phyloP scores from a whole-genome alignment of 2,113 vertebrate genomes.

The Hydropotes inermis region DNA sequence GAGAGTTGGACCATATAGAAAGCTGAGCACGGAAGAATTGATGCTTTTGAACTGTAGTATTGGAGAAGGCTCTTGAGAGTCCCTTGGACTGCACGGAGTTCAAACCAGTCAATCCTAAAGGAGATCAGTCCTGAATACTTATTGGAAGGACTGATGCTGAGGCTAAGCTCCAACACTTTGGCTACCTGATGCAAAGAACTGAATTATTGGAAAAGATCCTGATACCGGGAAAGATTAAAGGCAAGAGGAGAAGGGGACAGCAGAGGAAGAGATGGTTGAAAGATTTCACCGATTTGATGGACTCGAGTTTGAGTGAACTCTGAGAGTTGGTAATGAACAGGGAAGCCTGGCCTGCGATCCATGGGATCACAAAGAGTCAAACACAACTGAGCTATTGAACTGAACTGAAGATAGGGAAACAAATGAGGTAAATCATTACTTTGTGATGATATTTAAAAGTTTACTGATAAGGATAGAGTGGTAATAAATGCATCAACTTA shows the following conservation, averaged over 20 bases:
- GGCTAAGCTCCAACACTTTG: not conserved
- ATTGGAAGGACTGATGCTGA: not conserved
- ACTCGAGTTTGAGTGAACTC: not conserved
- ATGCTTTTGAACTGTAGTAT: not conserved
- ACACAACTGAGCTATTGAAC: not conserved
- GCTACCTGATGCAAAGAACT: not conserved
- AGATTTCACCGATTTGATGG: not conserved
- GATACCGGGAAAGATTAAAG: not conserved
- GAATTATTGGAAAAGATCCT: not conserved
- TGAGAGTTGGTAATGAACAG: not conserved
- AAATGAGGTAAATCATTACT: not conserved
- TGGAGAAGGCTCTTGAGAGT: not conserved
- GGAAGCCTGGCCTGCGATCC: not conserved
- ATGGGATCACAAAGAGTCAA: accelerated
- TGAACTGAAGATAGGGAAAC: not conserved
- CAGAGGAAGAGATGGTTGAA: not conserved
- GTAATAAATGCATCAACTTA: not conserved
- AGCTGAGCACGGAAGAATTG: not conserved
- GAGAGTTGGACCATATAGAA: not conserved
- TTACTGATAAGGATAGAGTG: not conserved
- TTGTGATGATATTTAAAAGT: not conserved
- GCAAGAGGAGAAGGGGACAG: not conserved
- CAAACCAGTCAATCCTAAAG: not conserved
- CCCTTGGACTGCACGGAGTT: not conserved
- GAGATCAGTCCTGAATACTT: not conserved